A percentile compares a stretch with the other conserved stretches of the same genome.
Conservation (phyloP, 2,888 invertebrate genomes). For the Drosophila nigricruria region DNA sequence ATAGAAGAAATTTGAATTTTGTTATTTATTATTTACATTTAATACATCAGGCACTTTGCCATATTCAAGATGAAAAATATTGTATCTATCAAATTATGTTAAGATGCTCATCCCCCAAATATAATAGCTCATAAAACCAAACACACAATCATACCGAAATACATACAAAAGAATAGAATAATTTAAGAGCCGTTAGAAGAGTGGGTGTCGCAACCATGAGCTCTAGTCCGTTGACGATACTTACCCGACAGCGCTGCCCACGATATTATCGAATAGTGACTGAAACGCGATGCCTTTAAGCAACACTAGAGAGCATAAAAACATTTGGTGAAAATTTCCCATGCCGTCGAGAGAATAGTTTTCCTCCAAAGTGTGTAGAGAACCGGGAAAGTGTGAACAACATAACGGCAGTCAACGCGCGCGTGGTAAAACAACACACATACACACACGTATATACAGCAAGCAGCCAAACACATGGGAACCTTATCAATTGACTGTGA, state of each 20-base stretch:
- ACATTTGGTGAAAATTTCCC: constrained; percentile 4
- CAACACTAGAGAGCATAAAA: constrained; percentile 3
- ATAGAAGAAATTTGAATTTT: neutral
- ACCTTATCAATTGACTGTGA: constrained; percentile 18
- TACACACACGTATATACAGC: neutral
- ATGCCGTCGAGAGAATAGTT: constrained; percentile 38
- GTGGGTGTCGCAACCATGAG: neutral
- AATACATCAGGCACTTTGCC: neutral
- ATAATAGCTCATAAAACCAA: neutral
- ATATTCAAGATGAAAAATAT: neutral
- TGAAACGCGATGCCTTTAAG: neutral
- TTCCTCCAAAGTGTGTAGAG: constrained; percentile 72
- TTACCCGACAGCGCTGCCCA: neutral
- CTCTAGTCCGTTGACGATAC: neutral
- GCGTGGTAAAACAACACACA: constrained; percentile 6
- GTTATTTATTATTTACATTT: neutral
- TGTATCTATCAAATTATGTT: neutral
- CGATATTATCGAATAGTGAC: constrained; percentile 11
- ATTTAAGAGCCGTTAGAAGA: neutral
- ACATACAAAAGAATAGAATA: neutral
- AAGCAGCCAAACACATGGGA: constrained; percentile 40
- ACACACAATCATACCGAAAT: neutral
- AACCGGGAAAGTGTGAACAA: constrained; percentile 72
- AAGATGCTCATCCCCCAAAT: neutral
- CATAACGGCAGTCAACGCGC: neutral